phyloP scores from a whole-genome alignment of 2,113 vertebrate genomes.

The rabbit (Oryctolagus cuniculus) region mOryCun1.1 NC_091436.1:109249501-109250000 shows the following conservation, averaged over 20 bases:
- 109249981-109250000: too few relatives aligned
- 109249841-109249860: neutral
- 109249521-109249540: neutral
- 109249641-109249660: neutral
- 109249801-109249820: neutral
- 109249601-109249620: neutral
- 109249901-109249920: neutral
- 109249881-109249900: neutral
- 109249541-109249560: neutral
- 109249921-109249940: neutral
- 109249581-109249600: neutral
- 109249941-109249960: neutral
- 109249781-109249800: neutral
- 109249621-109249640: neutral
- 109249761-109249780: neutral
- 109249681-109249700: neutral
- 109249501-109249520: neutral
- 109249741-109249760: neutral
- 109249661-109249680: constrained; percentile 10
- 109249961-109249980: neutral
- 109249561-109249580: neutral
- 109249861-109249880: neutral
- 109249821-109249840: neutral
- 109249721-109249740: neutral
- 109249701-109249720: neutral